These are phyloP conservation scores for Peromyscus californicus DNA, from an alignment of 2,113 vertebrate species.

Conservation along the genomic window DNA sequence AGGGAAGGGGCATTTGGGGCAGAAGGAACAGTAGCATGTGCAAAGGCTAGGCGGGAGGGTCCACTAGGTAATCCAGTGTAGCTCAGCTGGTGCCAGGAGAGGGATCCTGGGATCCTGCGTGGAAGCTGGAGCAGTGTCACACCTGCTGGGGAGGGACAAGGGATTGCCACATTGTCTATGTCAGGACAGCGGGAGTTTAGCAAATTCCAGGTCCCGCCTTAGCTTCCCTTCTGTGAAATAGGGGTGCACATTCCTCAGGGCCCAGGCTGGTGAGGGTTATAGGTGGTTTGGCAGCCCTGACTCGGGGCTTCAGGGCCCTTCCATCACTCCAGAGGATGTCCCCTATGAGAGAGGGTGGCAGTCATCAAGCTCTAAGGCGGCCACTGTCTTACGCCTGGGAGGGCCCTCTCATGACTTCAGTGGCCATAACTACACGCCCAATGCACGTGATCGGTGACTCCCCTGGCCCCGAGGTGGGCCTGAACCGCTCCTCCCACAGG, in stretches of 20 bases:
- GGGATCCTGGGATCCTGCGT: neutral
- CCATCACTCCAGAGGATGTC: neutral
- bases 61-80: neutral
- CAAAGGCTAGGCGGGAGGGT: neutral
- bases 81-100: neutral
- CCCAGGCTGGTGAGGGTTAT: neutral
- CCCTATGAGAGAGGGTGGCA: neutral
- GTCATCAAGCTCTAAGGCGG: neutral
- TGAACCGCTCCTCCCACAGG: constrained; percentile 44
- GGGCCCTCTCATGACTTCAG: fast-evolving
- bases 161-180: neutral
- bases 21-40: neutral
- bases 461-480: neutral
- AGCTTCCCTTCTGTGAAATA: constrained; percentile 3
- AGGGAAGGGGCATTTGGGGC: neutral
- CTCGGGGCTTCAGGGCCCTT: neutral
- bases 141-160: neutral
- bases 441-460: neutral
- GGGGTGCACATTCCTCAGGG: neutral
- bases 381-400: neutral
- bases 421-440: neutral
- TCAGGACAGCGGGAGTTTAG: neutral
- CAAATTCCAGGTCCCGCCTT: neutral
- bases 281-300: constrained; percentile 19
- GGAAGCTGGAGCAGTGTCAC: neutral